These are phyloP conservation scores for Eupithecia subfuscata DNA, from an alignment of 2,888 invertebrate genomes.

Conservation along the genomic window DNA sequence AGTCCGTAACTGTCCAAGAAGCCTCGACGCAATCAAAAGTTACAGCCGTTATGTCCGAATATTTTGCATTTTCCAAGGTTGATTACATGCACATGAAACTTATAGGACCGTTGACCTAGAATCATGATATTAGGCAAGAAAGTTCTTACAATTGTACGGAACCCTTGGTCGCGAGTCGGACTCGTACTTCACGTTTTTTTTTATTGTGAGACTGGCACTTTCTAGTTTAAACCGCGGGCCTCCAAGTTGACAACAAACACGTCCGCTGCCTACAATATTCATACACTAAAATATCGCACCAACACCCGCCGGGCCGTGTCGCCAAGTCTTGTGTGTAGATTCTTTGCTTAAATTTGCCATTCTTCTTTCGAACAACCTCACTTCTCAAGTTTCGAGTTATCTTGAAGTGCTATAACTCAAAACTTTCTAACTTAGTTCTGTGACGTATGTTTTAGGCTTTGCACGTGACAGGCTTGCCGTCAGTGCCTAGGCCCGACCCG, in stretches of 20 bases:
- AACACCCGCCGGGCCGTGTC: not conserved
- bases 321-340: not conserved
- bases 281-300: not conserved
- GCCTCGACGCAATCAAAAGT: too few relatives aligned
- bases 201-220: too few relatives aligned
- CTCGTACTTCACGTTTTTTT: too few relatives aligned
- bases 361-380: not conserved
- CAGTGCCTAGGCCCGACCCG: slow-evolving; percentile 6
- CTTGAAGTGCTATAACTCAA: slow-evolving; percentile 18
- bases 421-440: slow-evolving; percentile 21
- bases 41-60: too few relatives aligned
- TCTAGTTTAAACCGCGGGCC: too few relatives aligned
- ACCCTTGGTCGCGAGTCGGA: too few relatives aligned
- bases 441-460: slow-evolving; percentile 13
- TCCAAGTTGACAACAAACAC: not conserved
- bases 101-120: too few relatives aligned
- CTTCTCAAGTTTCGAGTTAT: slow-evolving; percentile 2
- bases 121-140: too few relatives aligned
- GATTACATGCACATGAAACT: too few relatives aligned
- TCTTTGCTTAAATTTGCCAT: not conserved
- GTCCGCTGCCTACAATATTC: not conserved
- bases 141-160: too few relatives aligned
- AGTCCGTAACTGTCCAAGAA: too few relatives aligned
- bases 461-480: slow-evolving; percentile 6
- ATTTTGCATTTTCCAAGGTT: too few relatives aligned